Conservation (phyloP, 1,140 invertebrate species). For the Lasaia peninsularis region DNA sequence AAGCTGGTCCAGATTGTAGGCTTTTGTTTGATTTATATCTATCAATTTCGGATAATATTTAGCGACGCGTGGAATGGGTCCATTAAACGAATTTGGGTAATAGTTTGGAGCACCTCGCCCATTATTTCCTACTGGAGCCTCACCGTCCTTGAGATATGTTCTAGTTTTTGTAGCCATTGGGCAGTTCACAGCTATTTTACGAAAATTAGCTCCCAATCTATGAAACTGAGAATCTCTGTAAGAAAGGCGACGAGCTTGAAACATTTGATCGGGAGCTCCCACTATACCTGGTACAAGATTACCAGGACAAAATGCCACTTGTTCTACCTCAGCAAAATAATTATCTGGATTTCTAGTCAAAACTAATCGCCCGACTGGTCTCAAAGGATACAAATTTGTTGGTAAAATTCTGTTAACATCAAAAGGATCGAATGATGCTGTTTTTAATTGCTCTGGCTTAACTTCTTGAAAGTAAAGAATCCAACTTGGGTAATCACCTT, state of each 20-base stretch:
- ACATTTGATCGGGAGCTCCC: conserved; percentile 91
- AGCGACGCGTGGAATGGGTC: conserved; percentile 79
- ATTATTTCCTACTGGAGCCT: conserved; percentile 79
- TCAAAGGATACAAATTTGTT: conserved; percentile 87
- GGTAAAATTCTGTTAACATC: conserved; percentile 87
- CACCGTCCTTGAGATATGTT: conserved; percentile 87
- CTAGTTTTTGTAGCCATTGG: conserved; percentile 64
- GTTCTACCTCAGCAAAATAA: conserved; percentile 92
- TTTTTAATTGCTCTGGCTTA: conserved; percentile 67
- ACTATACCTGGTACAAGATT: conserved; percentile 91
- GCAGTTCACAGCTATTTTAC: conserved; percentile 93
- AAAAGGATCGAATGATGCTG: conserved; percentile 78
- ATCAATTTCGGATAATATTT: conserved; percentile 38
- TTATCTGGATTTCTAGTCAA: conserved; percentile 89
- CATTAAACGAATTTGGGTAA: conserved; percentile 93
- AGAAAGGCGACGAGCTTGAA: conserved; percentile 90
- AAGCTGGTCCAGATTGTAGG: conserved; percentile 90
- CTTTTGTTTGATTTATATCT: conserved; percentile 73
- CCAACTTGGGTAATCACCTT: conserved; percentile 83
- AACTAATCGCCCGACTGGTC: conserved; percentile 88
- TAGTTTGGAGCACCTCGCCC: conserved; percentile 91
- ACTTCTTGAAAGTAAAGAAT: conserved; percentile 77
- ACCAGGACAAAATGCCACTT: conserved; percentile 89
- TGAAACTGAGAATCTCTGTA: conserved; percentile 93
- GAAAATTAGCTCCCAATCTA: conserved; percentile 89